These are phyloP conservation scores for Tychaedon coryphoeus DNA, from an alignment of 2,113 vertebrate genomes.

Conservation along the genomic window DNA sequence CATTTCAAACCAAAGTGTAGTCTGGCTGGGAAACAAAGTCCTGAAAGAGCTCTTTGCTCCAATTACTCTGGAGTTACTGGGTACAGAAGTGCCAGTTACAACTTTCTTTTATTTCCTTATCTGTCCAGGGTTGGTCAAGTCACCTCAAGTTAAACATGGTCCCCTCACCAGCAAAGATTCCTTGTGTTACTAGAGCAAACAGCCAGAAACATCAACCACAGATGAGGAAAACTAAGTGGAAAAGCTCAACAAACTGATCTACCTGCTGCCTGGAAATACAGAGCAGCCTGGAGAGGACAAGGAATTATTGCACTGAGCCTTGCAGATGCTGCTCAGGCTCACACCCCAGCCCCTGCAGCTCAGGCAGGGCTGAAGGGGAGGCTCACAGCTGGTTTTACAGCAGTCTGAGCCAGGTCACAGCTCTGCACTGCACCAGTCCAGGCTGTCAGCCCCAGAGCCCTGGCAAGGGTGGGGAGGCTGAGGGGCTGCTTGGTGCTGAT, in stretches of 20 bases:
- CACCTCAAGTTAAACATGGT: not conserved
- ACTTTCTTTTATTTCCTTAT: too few species aligned
- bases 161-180: not conserved
- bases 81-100: not conserved
- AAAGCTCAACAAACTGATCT: not conserved
- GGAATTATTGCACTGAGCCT: not conserved
- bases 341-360: not conserved
- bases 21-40: not conserved
- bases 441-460: not conserved
- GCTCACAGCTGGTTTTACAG: not conserved
- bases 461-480: not conserved
- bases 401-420: not conserved
- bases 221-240: not conserved
- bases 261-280: not conserved
- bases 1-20: not conserved
- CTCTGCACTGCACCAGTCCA: not conserved
- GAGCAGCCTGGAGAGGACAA: not conserved
- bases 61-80: not conserved
- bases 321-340: not conserved
- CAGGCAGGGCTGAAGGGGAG: not conserved
- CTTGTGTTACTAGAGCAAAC: not conserved
- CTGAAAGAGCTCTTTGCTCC: not conserved
- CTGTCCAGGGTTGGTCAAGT: not conserved
- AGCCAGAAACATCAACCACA: not conserved
- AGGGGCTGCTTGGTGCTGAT: not conserved